Percentiles rank a stretch among this genome's conserved stretches.
Evolutionary conservation across 2,797 vertebrate species (phyloP).

Genomic region (Molossus molossus): DNA sequence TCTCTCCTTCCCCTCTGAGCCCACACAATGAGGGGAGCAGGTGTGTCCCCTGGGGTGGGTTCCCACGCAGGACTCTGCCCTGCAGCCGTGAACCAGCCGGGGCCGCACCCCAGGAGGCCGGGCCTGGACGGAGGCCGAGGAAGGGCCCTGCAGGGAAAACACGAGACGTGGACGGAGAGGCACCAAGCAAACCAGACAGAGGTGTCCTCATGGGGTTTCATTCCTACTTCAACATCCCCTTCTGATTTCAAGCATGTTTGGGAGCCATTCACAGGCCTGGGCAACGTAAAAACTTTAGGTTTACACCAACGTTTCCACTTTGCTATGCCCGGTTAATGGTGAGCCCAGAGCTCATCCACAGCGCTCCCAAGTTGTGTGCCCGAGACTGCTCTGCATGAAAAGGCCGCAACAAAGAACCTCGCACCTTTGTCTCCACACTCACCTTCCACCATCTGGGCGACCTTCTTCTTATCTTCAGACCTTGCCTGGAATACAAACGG

Average conservation of each 20-base stretch:
- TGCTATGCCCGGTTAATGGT: no score
- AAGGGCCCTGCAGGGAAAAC: background rate
- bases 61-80: background rate
- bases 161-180: accelerated
- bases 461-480: conserved; percentile 98
- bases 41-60: background rate
- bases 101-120: no score
- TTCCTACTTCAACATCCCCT: background rate
- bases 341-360: no score
- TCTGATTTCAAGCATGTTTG: background rate
- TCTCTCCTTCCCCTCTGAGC: background rate
- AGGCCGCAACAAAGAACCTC: no score
- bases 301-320: background rate
- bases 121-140: no score
- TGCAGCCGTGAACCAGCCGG: background rate
- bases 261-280: background rate
- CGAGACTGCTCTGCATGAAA: no score
- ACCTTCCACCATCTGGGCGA: conserved; percentile 96
- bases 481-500: conserved; percentile 92
- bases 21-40: background rate
- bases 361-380: no score
- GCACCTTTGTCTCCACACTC: conserved; percentile 68
- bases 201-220: background rate
- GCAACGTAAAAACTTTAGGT: background rate
- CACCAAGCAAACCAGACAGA: accelerated